Conservation (phyloP, 2,888 invertebrate genomes). For the Hemaris fuciformis region DNA sequence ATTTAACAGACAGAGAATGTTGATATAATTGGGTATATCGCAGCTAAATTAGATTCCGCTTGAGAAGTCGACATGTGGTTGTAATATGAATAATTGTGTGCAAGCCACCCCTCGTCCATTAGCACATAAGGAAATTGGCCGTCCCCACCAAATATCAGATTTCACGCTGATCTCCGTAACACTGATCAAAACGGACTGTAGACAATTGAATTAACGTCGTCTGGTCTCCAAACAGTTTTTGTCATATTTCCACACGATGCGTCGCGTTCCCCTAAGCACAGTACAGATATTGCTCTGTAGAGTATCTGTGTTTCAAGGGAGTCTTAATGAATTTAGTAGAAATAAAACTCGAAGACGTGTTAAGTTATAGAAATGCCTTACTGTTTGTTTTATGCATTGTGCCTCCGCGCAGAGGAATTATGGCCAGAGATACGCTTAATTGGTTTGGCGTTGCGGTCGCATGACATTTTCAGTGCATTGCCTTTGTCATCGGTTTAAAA, state of each 20-base stretch:
- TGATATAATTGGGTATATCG: not conserved
- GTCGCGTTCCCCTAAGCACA: slow-evolving; percentile 42
- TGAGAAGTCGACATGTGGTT: slow-evolving; percentile 30
- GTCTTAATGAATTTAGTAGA: not conserved
- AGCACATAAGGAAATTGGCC: slow-evolving; percentile 67
- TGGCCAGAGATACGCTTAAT: slow-evolving; percentile 75
- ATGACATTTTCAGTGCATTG: slow-evolving; percentile 76
- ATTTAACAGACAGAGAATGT: too few relatives aligned
- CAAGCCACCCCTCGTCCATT: slow-evolving; percentile 67
- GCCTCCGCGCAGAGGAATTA: slow-evolving; percentile 57
- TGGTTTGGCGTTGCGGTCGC: slow-evolving; percentile 76
- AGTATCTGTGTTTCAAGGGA: not conserved
- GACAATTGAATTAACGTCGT: slow-evolving; percentile 77
- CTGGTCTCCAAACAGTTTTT: slow-evolving; percentile 72
- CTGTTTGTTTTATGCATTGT: slow-evolving; percentile 16
- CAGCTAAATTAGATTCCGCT: not conserved
- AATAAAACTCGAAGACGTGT: not conserved
- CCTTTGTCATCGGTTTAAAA: slow-evolving; percentile 75
- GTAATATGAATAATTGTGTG: slow-evolving; percentile 59
- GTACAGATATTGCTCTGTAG: slow-evolving; percentile 13
- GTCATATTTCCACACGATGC: slow-evolving; percentile 64
- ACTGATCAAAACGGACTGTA: slow-evolving; percentile 71
- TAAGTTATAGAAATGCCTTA: not conserved
- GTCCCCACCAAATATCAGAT: slow-evolving; percentile 77
- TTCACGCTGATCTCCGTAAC: slow-evolving; percentile 76